Evolutionary conservation across 2,113 vertebrate species (phyloP).

Genomic region (Melanostigma gelatinosum): DNA sequence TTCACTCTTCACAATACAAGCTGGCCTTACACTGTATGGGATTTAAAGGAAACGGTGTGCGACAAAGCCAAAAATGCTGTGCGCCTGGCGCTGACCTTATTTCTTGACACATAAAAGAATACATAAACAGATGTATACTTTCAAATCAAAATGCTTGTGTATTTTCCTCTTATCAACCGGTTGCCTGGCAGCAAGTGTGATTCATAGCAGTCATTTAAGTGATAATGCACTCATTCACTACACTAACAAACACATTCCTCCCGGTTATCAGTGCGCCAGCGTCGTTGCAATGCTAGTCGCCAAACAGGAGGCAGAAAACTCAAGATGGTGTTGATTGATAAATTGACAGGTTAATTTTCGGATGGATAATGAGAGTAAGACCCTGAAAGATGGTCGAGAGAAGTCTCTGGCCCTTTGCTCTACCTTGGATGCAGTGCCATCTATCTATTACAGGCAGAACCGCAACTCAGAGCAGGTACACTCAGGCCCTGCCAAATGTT

Average conservation of each 20-base stretch:
- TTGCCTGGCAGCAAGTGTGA: constrained; percentile 96
- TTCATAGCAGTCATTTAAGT: constrained; percentile 99
- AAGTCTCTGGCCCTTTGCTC: constrained; percentile 80
- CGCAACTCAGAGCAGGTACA: constrained; percentile 82
- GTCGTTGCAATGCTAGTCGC: constrained; percentile 87
- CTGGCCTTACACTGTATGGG: constrained; percentile 25
- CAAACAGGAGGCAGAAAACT: constrained; percentile 90
- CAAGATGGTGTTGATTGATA: constrained; percentile 99
- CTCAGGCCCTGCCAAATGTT: constrained; percentile 62
- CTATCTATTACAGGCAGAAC: constrained; percentile 91
- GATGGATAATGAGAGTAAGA: constrained; percentile 97
- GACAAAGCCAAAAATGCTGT: constrained; percentile 56
- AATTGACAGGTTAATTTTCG: constrained; percentile 99
- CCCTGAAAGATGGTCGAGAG: constrained; percentile 85
- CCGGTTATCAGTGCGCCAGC: constrained; percentile 94
- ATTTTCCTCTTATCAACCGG: constrained; percentile 93
- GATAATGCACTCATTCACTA: constrained; percentile 99
- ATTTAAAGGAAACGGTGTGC: constrained; percentile 41
- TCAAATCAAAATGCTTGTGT: constrained; percentile 77
- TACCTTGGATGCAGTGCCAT: constrained; percentile 97
- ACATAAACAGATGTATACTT: constrained; percentile 71
- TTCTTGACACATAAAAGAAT: constrained; percentile 73
- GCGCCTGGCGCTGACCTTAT: constrained; percentile 63
- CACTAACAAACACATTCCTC: constrained; percentile 94
- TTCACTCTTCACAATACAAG: constrained; percentile 35